phyloP scores from a whole-genome alignment of 2,888 invertebrate species.

The Microchrysa polita region DNA sequence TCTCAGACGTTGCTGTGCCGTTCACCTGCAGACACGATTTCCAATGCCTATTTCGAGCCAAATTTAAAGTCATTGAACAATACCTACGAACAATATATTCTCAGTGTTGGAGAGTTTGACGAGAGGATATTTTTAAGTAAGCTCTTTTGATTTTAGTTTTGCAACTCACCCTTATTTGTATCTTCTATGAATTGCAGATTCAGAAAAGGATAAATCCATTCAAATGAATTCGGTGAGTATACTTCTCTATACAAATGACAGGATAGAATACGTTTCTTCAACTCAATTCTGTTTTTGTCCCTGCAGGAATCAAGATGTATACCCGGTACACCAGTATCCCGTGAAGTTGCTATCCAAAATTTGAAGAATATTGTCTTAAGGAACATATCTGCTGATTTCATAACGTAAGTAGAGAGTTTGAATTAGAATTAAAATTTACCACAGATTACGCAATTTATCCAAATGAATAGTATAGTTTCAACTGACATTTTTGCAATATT shows the following conservation, averaged over 20 bases:
- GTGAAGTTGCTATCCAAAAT: constrained; percentile 84
- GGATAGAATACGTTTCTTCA: too few species aligned
- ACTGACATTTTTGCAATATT: too few species aligned
- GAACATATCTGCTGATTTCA: constrained; percentile 58
- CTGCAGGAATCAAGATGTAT: constrained; percentile 67
- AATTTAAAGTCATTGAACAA: constrained; percentile 88
- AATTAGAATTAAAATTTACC: too few species aligned
- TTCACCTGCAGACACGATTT: constrained; percentile 78
- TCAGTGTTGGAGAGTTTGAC: constrained; percentile 94
- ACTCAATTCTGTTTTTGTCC: too few species aligned
- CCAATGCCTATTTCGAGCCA: constrained; percentile 80
- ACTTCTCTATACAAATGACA: too few species aligned
- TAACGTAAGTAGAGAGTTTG: constrained; percentile 54
- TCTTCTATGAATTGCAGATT: not conserved
- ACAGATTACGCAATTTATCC: too few species aligned
- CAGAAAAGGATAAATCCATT: constrained; percentile 50
- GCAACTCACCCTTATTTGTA: too few species aligned
- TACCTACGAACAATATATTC: constrained; percentile 89
- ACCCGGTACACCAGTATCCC: constrained; percentile 86
- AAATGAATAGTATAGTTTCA: too few species aligned
- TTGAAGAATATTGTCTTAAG: constrained; percentile 71
- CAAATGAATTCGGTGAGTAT: constrained; percentile 51
- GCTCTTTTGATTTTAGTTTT: too few species aligned
- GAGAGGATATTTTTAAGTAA: constrained; percentile 93
- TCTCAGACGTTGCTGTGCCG: constrained; percentile 79